Evolutionary conservation across 1,140 invertebrate species (phyloP).

Genomic region (Drosophila parabipectinata): DNA sequence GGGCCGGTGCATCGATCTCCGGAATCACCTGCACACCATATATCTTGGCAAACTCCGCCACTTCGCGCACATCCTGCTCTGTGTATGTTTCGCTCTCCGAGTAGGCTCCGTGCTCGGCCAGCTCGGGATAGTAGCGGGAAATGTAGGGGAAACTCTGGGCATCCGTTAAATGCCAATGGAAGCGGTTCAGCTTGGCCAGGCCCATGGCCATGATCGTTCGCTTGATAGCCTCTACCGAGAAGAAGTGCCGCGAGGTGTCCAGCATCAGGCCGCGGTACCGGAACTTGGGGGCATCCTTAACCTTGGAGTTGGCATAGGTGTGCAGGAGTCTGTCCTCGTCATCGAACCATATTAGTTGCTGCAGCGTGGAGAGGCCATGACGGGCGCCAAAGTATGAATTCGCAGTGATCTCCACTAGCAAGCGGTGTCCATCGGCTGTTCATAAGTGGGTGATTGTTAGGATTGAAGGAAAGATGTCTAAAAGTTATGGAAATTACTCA

Average conservation of each 20-base stretch:
- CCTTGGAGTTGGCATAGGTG: slow-evolving; percentile 86
- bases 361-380: slow-evolving; percentile 91
- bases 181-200: slow-evolving; percentile 91
- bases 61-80: slow-evolving; percentile 87
- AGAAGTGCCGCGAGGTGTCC: slow-evolving; percentile 91
- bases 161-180: slow-evolving; percentile 94
- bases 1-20: slow-evolving; percentile 92
- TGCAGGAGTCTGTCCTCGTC: slow-evolving; percentile 87
- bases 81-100: slow-evolving; percentile 88
- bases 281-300: slow-evolving; percentile 87
- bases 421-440: slow-evolving; percentile 83
- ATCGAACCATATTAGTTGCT: slow-evolving; percentile 91
- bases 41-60: slow-evolving; percentile 88
- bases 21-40: slow-evolving; percentile 88
- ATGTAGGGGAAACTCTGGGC: slow-evolving; percentile 92
- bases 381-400: slow-evolving; percentile 91
- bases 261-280: slow-evolving; percentile 89
- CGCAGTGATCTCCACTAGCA: slow-evolving; percentile 87
- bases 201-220: slow-evolving; percentile 91
- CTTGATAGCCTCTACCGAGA: slow-evolving; percentile 88
- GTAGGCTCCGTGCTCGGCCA: slow-evolving; percentile 91
- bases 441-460: background rate
- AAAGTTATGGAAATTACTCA: slow-evolving; percentile 40
- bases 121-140: slow-evolving; percentile 88
- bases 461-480: background rate